Conservation (phyloP, 2,888 invertebrate species). For the Bombyx huttoni region DNA sequence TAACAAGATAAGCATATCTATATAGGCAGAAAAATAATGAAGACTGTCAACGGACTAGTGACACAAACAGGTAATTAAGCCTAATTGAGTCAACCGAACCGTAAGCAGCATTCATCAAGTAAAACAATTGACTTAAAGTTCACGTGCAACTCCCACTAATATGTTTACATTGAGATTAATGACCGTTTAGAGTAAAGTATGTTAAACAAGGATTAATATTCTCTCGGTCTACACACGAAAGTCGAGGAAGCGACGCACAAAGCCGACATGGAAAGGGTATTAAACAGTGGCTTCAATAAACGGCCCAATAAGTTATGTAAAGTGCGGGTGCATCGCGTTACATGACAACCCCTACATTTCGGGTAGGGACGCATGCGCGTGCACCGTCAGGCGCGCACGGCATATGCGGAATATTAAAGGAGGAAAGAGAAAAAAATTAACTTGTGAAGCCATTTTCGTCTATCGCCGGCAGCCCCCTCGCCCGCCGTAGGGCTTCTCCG, state of each 20-base stretch:
- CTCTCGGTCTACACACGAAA: slow-evolving; percentile 27
- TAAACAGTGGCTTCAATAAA: slow-evolving; percentile 67
- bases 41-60: background rate
- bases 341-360: slow-evolving; percentile 59
- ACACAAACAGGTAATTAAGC: slow-evolving; percentile 6
- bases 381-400: slow-evolving; percentile 59
- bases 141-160: slow-evolving; percentile 14
- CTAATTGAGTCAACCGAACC: slow-evolving; percentile 3
- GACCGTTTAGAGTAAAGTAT: slow-evolving; percentile 38
- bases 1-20: background rate
- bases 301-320: slow-evolving; percentile 70
- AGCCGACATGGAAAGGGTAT: slow-evolving; percentile 64
- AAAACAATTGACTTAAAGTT: slow-evolving; percentile 8
- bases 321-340: slow-evolving; percentile 68
- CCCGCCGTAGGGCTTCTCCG: slow-evolving; percentile 51
- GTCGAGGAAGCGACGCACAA: slow-evolving; percentile 53
- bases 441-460: slow-evolving; percentile 73
- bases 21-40: background rate
- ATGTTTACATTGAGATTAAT: slow-evolving; percentile 45
- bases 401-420: slow-evolving; percentile 73
- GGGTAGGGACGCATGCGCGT: slow-evolving; percentile 65
- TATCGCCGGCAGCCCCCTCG: slow-evolving; percentile 58
- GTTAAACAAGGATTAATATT: slow-evolving; percentile 55
- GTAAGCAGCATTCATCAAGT: slow-evolving; percentile 1
- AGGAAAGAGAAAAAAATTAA: slow-evolving; percentile 73